Percentiles rank a stretch among this genome's conserved stretches.
Conservation (phyloP, 2,888 invertebrate species). For the Cetonia aurata region DNA sequence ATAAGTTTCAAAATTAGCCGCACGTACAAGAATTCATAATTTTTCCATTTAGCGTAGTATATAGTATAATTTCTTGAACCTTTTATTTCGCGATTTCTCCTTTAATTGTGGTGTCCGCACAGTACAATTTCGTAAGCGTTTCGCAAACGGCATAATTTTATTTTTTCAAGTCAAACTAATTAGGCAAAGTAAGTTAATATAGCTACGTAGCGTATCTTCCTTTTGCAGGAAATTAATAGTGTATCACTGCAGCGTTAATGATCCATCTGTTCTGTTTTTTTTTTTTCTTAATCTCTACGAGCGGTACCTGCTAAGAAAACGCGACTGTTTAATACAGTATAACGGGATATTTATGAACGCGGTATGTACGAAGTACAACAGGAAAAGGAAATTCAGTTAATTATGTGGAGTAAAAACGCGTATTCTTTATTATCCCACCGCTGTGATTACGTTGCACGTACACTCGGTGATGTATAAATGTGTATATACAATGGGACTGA, state of each 20-base stretch:
- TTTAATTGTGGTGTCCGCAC: neutral
- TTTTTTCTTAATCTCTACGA: slow-evolving; percentile 6
- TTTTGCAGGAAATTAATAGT: slow-evolving; percentile 37
- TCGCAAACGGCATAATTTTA: slow-evolving; percentile 7
- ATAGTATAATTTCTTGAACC: neutral
- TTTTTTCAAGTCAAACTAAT: slow-evolving; percentile 7
- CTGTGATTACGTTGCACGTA: slow-evolving; percentile 1
- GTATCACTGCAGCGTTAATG: slow-evolving; percentile 27
- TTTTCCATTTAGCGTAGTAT: neutral
- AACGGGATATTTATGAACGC: slow-evolving; percentile 39
- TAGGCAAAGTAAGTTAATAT: slow-evolving; percentile 17
- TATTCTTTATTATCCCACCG: slow-evolving; percentile 34
- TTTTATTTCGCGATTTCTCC: neutral
- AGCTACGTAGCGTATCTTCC: slow-evolving; percentile 20
- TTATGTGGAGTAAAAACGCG: slow-evolving; percentile 39
- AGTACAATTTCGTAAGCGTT: slow-evolving; percentile 9
- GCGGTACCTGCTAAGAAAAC: slow-evolving; percentile 15
- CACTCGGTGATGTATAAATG: too few species aligned
- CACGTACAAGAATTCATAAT: too few species aligned
- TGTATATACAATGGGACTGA: too few species aligned
- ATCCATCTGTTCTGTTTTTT: slow-evolving; percentile 11
- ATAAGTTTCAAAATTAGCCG: too few species aligned
- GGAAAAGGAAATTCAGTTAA: slow-evolving; percentile 45
- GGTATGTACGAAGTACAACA: slow-evolving; percentile 30
- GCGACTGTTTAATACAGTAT: slow-evolving; percentile 29